Conservation (phyloP, 2,888 invertebrate species). For the Axea sp. region DNA sequence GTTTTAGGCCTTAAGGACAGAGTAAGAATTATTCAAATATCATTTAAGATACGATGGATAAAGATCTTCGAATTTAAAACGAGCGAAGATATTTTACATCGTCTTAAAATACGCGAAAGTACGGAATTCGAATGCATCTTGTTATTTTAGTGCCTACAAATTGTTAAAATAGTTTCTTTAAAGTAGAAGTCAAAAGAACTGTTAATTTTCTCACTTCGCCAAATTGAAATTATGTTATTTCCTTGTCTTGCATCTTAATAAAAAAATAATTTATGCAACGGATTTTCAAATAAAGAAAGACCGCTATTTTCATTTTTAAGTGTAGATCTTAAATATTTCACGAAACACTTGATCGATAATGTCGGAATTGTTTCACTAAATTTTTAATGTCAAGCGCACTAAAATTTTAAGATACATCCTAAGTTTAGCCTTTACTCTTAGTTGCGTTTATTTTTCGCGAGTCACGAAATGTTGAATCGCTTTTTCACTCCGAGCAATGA, state of each 20-base stretch:
- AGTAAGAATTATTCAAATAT: constrained; percentile 33
- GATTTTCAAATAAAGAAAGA: too few species aligned
- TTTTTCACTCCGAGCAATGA: constrained; percentile 34
- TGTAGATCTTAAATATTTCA: constrained; percentile 26
- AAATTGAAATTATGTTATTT: too few species aligned
- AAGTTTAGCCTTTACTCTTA: constrained; percentile 39
- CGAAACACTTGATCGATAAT: constrained; percentile 14
- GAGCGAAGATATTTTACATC: constrained; percentile 16
- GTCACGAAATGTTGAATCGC: constrained; percentile 24
- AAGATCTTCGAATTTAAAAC: constrained; percentile 48
- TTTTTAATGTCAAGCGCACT: constrained; percentile 29
- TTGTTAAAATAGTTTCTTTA: too few species aligned
- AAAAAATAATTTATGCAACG: too few species aligned
- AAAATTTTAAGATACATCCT: constrained; percentile 47
- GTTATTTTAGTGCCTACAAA: constrained; percentile 42
- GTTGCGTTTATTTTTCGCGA: constrained; percentile 50
- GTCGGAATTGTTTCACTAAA: constrained; percentile 11
- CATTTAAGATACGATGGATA: constrained; percentile 31
- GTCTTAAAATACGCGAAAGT: constrained; percentile 17
- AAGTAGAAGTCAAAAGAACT: too few species aligned
- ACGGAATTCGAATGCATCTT: constrained; percentile 37
- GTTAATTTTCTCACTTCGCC: too few species aligned
- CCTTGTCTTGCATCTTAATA: too few species aligned
- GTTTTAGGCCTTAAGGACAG: constrained; percentile 44
- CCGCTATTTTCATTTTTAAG: too few species aligned